A percentile compares a stretch with the other conserved stretches of the same genome.
Conservation (phyloP, 1,140 invertebrate species). For the Oscheius sp. region DNA sequence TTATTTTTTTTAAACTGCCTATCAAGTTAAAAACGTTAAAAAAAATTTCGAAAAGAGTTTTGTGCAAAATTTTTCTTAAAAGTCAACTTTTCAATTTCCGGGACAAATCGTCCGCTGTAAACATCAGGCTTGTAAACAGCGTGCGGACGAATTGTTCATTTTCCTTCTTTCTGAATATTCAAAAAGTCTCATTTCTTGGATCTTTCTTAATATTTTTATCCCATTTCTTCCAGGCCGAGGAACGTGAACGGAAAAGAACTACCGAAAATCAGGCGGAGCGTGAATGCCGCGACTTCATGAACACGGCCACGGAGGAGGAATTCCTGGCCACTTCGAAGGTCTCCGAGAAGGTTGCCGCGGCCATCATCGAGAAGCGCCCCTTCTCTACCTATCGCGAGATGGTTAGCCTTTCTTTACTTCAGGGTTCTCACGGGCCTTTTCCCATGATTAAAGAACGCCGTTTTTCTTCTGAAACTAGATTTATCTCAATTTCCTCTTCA, state of each 20-base stretch:
- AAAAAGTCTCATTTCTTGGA: neutral
- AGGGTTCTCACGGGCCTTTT: too few relatives aligned
- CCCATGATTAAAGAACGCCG: neutral
- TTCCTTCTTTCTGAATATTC: neutral
- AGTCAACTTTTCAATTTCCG: neutral
- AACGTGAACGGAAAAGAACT: slow-evolving; percentile 4
- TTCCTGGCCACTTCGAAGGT: slow-evolving; percentile 40
- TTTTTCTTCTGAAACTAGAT: neutral
- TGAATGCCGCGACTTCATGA: slow-evolving; percentile 49
- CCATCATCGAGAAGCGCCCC: slow-evolving; percentile 40
- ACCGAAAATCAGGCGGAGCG: slow-evolving; percentile 19
- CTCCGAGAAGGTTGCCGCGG: slow-evolving; percentile 38
- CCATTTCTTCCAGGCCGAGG: slow-evolving; percentile 1
- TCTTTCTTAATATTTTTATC: slow-evolving; percentile 22
- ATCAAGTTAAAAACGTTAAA: too few relatives aligned
- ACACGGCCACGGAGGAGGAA: slow-evolving; percentile 38
- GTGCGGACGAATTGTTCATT: neutral
- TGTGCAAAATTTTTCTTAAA: neutral
- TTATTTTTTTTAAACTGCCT: too few relatives aligned
- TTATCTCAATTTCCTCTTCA: slow-evolving; percentile 30
- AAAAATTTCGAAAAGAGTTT: neutral
- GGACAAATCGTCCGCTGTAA: neutral
- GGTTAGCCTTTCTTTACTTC: too few relatives aligned
- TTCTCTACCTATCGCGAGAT: slow-evolving; percentile 33
- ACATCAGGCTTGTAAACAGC: neutral